phyloP scores from a whole-genome alignment of 2,113 vertebrate species.

The Phrynocephalus versicolor region DNA sequence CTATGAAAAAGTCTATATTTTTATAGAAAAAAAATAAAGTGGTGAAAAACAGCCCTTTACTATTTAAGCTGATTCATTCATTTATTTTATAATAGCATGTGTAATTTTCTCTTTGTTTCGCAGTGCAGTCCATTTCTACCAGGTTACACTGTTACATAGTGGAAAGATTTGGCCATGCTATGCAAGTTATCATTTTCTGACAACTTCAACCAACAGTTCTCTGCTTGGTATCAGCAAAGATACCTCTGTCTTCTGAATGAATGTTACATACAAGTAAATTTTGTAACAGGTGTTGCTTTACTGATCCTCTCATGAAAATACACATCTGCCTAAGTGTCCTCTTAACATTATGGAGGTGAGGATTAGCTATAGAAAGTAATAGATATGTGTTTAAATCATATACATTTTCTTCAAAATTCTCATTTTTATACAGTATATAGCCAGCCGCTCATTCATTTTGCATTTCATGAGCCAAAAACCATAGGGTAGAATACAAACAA shows the following conservation, averaged over 20 bases:
- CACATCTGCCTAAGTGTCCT: neutral
- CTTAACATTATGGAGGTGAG: neutral
- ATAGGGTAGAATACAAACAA: neutral
- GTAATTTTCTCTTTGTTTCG: neutral
- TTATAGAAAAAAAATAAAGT: neutral
- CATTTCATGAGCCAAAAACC: neutral
- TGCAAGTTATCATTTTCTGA: neutral
- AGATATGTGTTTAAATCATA: neutral
- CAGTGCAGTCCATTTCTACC: neutral
- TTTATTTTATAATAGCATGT: neutral
- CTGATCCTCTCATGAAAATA: neutral
- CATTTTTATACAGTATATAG: neutral
- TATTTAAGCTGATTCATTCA: neutral
- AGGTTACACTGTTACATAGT: neutral
- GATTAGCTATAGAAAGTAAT: neutral
- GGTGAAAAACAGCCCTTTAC: too few species aligned
- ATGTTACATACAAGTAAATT: neutral
- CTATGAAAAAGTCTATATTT: neutral
- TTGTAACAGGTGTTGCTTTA: neutral
- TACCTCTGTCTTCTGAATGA: neutral
- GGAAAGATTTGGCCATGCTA: neutral
- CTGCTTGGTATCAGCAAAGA: neutral
- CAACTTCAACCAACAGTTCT: neutral
- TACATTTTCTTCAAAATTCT: neutral
- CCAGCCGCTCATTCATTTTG: neutral